These are phyloP conservation scores for Steinernema feltiae DNA, from an alignment of 1,140 invertebrate species.

Conservation along the genomic window DNA sequence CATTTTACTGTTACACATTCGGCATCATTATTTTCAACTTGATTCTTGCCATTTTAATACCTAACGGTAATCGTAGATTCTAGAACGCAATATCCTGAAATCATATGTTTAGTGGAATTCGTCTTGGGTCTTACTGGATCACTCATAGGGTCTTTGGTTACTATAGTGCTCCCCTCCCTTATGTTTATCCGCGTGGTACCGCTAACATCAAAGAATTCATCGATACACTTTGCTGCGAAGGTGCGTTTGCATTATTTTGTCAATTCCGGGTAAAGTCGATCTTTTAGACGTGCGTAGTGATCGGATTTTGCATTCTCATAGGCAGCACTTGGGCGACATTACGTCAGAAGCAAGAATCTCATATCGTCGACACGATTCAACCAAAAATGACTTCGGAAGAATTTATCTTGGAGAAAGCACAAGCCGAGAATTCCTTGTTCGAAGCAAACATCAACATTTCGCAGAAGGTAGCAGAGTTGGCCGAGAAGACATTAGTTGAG, in stretches of 20 bases:
- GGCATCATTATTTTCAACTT: slow-evolving; percentile 71
- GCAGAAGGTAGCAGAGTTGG: slow-evolving; percentile 62
- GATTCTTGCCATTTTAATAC: slow-evolving; percentile 65
- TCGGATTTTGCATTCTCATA: slow-evolving; percentile 74
- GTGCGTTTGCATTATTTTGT: slow-evolving; percentile 44
- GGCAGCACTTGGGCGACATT: slow-evolving; percentile 79
- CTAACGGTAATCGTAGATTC: slow-evolving; percentile 58
- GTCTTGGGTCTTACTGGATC: slow-evolving; percentile 84
- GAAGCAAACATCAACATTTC: slow-evolving; percentile 63
- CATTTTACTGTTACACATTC: slow-evolving; percentile 74
- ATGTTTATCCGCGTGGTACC: slow-evolving; percentile 63
- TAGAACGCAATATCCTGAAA: slow-evolving; percentile 22
- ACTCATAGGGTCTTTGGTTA: slow-evolving; percentile 87
- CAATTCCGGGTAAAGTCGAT: slow-evolving; percentile 23
- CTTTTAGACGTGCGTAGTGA: slow-evolving; percentile 67
- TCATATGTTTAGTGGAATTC: slow-evolving; percentile 70
- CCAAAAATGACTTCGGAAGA: slow-evolving; percentile 28
- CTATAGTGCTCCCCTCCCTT: slow-evolving; percentile 79
- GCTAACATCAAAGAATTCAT: slow-evolving; percentile 53
- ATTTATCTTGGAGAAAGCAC: slow-evolving; percentile 37
- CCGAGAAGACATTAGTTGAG: slow-evolving; percentile 49
- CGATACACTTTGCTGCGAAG: slow-evolving; percentile 60
- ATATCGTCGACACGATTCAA: slow-evolving; percentile 30
- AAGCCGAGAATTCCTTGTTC: slow-evolving; percentile 56
- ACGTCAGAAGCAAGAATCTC: slow-evolving; percentile 67